phyloP scores from a whole-genome alignment of 1,140 invertebrate species.

The Ceratitis capitata region DNA sequence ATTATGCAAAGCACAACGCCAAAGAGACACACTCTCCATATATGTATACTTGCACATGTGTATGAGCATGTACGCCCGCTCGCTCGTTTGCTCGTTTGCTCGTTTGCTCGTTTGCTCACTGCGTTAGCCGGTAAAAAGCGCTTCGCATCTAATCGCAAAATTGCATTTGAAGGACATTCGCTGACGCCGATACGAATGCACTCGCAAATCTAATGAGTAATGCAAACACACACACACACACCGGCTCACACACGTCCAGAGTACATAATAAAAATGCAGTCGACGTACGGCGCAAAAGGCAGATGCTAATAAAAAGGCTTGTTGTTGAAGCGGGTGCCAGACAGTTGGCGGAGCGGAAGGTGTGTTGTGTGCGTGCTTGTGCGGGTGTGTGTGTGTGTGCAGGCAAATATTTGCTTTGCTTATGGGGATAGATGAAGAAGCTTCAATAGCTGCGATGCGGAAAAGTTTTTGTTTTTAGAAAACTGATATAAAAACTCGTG shows the following conservation, averaged over 20 bases:
- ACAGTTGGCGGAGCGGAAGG: background rate
- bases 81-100: background rate
- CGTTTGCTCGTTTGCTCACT: background rate
- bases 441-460: background rate
- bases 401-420: conserved; percentile 1
- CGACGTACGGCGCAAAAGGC: background rate
- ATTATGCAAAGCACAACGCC: background rate
- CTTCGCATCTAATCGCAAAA: conserved; percentile 51
- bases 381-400: too few relatives aligned
- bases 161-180: conserved; percentile 63
- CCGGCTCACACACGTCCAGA: background rate
- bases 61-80: too few relatives aligned
- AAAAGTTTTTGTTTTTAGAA: background rate
- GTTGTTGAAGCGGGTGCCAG: conserved; percentile 37
- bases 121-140: conserved; percentile 31
- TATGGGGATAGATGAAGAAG: background rate
- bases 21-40: too few relatives aligned
- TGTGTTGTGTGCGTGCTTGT: conserved; percentile 3
- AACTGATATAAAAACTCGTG: background rate
- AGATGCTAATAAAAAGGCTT: background rate
- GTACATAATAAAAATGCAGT: background rate
- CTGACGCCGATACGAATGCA: conserved; percentile 16
- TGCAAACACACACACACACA: background rate
- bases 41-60: background rate
- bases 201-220: background rate